Evolutionary conservation across 2,797 vertebrate species (phyloP).

Genomic region (Glyptemys insculpta): DNA sequence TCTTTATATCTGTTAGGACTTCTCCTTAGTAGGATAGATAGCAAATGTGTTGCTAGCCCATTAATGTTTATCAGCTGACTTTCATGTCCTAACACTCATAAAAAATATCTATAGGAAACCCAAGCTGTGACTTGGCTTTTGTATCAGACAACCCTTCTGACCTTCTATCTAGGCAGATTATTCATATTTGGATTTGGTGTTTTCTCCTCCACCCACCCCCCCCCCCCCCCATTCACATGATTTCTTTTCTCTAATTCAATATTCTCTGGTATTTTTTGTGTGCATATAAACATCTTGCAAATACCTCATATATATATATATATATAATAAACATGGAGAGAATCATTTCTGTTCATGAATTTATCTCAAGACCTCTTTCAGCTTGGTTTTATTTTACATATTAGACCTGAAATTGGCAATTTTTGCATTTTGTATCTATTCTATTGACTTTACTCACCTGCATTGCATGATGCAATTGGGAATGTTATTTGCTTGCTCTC

Average conservation of each 20-base stretch:
- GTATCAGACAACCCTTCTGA: background rate
- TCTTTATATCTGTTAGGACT: background rate
- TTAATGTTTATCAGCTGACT: background rate
- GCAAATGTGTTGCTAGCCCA: background rate
- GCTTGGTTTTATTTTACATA: background rate
- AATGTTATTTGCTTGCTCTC: background rate
- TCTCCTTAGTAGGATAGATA: background rate
- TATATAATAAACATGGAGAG: too few species aligned
- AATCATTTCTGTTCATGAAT: background rate
- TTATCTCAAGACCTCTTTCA: background rate
- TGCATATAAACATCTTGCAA: background rate
- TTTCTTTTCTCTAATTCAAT: background rate
- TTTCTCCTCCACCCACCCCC: background rate
- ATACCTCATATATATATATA: too few species aligned
- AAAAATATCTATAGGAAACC: background rate
- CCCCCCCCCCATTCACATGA: background rate
- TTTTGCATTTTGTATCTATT: background rate
- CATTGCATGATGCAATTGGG: background rate
- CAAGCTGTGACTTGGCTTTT: background rate
- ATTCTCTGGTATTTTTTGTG: background rate
- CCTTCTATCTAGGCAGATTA: background rate
- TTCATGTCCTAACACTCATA: background rate
- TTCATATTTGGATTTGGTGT: background rate
- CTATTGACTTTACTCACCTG: background rate
- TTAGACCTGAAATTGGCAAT: background rate